Percentiles rank a stretch among this genome's conserved stretches.
These are phyloP conservation scores for Lasioglossum calceatum DNA, from an alignment of 2,888 invertebrate species.

Conservation along the genomic window DNA sequence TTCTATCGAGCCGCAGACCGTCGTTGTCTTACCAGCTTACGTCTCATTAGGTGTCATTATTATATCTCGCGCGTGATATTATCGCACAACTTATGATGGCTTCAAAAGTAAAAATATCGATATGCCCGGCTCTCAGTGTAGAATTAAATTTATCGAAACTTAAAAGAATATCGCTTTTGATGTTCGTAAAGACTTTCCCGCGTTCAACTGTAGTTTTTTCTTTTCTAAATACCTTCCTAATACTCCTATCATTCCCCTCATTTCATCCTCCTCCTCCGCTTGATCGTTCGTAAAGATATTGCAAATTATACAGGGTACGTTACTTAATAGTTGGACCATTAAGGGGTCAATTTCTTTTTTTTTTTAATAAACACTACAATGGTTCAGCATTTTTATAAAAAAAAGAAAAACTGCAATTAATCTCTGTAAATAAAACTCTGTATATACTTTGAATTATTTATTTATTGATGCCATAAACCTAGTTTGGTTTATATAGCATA, in stretches of 20 bases:
- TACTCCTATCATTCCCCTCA: no score
- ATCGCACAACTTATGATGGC: neutral
- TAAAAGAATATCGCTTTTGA: neutral
- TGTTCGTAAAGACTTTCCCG: no score
- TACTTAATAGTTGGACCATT: no score
- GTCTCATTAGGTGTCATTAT: neutral
- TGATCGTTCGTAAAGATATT: neutral
- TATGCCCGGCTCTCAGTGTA: neutral
- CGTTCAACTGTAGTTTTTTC: no score
- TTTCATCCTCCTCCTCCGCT: no score
- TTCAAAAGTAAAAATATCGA: neutral
- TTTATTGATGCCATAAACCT: no score
- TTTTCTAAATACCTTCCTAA: no score
- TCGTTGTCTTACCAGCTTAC: neutral
- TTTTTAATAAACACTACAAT: neutral
- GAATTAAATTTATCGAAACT: neutral
- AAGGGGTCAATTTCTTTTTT: neutral
- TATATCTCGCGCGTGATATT: neutral
- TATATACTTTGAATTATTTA: neutral
- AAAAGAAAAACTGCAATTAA: no score
- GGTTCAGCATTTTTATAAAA: neutral
- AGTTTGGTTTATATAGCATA: no score
- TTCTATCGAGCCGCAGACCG: neutral
- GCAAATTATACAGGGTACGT: neutral
- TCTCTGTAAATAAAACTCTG: neutral